A percentile compares a stretch with the other conserved stretches of the same genome.
These are phyloP conservation scores for Oppia nitens DNA, from an alignment of 1,140 invertebrate species.

Conservation along the genomic window DNA sequence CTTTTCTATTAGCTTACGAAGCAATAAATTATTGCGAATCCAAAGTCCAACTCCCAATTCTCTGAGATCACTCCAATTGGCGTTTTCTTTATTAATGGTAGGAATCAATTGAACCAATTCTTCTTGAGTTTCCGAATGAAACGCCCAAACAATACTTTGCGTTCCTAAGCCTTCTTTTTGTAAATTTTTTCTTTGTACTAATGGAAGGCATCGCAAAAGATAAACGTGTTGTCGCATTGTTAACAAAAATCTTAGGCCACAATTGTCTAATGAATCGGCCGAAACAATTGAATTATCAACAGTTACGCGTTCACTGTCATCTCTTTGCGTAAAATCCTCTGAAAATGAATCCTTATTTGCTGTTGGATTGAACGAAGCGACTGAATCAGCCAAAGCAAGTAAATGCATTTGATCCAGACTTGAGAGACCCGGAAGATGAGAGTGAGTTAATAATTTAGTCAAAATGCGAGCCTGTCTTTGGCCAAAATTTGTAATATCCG, in stretches of 20 bases:
- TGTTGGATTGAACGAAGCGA: conserved; percentile 47
- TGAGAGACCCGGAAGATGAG: conserved; percentile 85
- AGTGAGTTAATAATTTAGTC: conserved; percentile 67
- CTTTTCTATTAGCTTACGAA: conserved; percentile 68
- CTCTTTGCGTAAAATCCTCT: neutral
- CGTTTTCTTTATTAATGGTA: conserved; percentile 43
- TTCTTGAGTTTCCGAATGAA: conserved; percentile 94
- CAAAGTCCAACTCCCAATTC: conserved; percentile 94
- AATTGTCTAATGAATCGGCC: conserved; percentile 82
- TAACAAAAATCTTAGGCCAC: conserved; percentile 82
- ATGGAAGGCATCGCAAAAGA: conserved; percentile 70
- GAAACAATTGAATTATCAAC: conserved; percentile 12
- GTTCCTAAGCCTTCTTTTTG: conserved; percentile 77
- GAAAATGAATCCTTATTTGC: neutral
- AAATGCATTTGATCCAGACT: conserved; percentile 99
- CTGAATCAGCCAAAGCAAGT: conserved; percentile 88
- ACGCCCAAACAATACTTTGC: conserved; percentile 94
- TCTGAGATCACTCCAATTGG: conserved; percentile 74
- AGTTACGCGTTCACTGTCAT: neutral
- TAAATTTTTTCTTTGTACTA: conserved; percentile 65
- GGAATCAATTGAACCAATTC: conserved; percentile 81
- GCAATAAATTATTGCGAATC: conserved; percentile 65
- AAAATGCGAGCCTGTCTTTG: conserved; percentile 53
- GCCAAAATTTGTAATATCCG: conserved; percentile 50
- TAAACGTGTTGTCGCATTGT: conserved; percentile 97